Percentiles rank a stretch among this genome's conserved stretches.
phyloP scores from a whole-genome alignment of 1,140 invertebrate species.

The Sycobia sp. region DNA sequence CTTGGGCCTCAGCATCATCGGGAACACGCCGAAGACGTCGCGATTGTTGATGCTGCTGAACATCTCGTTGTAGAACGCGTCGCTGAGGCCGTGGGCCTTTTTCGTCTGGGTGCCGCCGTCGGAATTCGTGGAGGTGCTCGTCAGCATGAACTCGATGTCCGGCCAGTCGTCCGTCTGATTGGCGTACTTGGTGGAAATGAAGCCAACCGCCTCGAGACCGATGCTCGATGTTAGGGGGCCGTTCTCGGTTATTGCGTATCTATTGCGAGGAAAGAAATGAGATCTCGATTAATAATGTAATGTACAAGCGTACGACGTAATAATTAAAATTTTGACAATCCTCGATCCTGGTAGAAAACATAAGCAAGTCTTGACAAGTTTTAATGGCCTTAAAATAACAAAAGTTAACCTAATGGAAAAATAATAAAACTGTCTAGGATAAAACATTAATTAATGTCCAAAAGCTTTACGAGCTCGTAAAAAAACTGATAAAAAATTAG shows the following conservation, averaged over 20 bases:
- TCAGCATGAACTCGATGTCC: slow-evolving; percentile 88
- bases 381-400: too few relatives aligned
- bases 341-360: too few relatives aligned
- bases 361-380: too few relatives aligned
- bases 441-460: too few relatives aligned
- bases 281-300: too few relatives aligned
- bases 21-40: slow-evolving; percentile 80
- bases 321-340: too few relatives aligned
- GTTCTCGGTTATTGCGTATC: slow-evolving; percentile 78
- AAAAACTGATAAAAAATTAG: too few relatives aligned
- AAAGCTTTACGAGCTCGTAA: too few relatives aligned
- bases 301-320: too few relatives aligned
- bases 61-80: slow-evolving; percentile 79
- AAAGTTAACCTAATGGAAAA: too few relatives aligned
- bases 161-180: slow-evolving; percentile 85
- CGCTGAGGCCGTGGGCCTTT: slow-evolving; percentile 76
- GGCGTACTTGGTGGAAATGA: slow-evolving; percentile 85
- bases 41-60: slow-evolving; percentile 71
- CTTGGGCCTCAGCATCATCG: slow-evolving; percentile 85
- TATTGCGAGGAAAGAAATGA: too few relatives aligned
- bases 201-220: slow-evolving; percentile 82
- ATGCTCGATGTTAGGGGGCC: slow-evolving; percentile 83
- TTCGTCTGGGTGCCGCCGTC: slow-evolving; percentile 79
- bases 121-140: slow-evolving; percentile 77
- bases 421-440: too few relatives aligned